phyloP scores from a whole-genome alignment of 2,797 vertebrate genomes.

The Naso thynnoides region DNA sequence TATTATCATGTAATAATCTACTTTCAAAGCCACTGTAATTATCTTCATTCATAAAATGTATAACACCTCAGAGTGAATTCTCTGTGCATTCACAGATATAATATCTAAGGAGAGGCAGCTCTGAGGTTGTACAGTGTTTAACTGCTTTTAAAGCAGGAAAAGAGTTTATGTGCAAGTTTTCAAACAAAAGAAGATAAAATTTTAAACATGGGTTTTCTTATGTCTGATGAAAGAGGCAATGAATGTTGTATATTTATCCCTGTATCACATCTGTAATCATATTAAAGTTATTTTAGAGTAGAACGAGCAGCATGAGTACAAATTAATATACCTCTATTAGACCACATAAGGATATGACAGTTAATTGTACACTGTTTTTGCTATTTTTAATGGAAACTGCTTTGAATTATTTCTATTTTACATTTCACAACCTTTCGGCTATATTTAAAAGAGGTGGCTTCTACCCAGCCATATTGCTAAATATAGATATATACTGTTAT shows the following conservation, averaged over 20 bases:
- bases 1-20: constrained; percentile 1
- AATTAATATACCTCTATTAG: neutral
- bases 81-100: neutral
- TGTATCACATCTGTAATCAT: neutral
- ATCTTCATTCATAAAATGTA: neutral
- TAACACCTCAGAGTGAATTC: neutral
- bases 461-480: neutral
- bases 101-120: neutral
- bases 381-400: neutral
- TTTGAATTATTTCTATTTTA: neutral
- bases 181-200: neutral
- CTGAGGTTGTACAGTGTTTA: neutral
- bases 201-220: neutral
- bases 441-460: neutral
- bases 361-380: no score
- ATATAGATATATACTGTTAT: neutral
- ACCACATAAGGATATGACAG: neutral
- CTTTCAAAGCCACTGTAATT: constrained; percentile 7
- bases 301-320: neutral
- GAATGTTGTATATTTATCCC: neutral
- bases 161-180: neutral
- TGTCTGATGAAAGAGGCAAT: neutral
- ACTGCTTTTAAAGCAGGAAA: neutral
- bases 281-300: neutral
- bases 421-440: neutral